Conservation (phyloP, 1,140 invertebrate genomes). For the Aphis craccivora region DNA sequence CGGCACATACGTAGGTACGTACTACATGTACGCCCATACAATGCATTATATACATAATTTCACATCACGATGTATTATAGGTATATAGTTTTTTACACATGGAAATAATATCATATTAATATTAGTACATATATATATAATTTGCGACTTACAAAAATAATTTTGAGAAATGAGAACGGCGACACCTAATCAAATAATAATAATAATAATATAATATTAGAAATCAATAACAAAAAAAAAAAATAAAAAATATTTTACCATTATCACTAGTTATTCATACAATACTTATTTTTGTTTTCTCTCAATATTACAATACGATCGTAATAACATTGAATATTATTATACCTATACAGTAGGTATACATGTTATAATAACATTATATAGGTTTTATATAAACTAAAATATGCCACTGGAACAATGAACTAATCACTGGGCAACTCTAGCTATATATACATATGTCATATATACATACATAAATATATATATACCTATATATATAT, state of each 20-base stretch:
- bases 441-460: not conserved
- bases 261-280: not conserved
- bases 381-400: not conserved
- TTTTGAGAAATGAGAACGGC: conserved; percentile 24
- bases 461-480: too few relatives aligned
- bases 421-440: conserved; percentile 10
- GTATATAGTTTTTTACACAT: not conserved
- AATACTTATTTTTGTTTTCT: not conserved
- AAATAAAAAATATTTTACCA: not conserved
- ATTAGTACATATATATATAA: not conserved
- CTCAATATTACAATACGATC: not conserved
- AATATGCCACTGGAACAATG: conserved; percentile 10
- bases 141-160: conserved; percentile 47
- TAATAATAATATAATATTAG: not conserved
- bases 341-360: not conserved
- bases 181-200: conserved; percentile 19
- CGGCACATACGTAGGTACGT: not conserved
- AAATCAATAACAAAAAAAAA: not conserved
- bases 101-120: not conserved
- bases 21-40: not conserved
- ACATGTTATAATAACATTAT: not conserved
- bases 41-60: not conserved
- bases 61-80: not conserved
- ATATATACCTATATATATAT: not conserved
- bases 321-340: not conserved